Conservation (phyloP, 2,113 vertebrate genomes). For the Nettapus auritus region DNA sequence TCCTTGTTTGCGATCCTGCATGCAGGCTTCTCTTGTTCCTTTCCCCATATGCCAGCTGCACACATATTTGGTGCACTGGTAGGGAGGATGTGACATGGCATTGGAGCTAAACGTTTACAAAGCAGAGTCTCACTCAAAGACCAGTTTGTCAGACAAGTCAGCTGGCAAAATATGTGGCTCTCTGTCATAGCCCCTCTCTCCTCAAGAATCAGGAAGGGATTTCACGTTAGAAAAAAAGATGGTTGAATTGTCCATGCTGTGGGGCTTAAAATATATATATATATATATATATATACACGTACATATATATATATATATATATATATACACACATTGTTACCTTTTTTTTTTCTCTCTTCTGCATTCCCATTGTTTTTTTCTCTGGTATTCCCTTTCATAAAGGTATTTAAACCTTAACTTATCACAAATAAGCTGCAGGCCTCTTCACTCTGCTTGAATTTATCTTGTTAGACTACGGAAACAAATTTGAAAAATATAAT, state of each 20-base stretch:
- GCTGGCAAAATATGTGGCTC: fast-evolving
- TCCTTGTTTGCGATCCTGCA: background rate
- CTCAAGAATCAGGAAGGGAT: background rate
- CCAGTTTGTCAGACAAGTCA: background rate
- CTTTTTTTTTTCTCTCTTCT: background rate
- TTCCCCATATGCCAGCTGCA: background rate
- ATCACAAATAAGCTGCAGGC: background rate
- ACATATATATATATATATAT: no score
- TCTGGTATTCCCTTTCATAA: background rate
- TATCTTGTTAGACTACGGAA: background rate
- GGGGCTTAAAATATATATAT: no score
- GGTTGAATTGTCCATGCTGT: background rate
- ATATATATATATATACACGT: background rate
- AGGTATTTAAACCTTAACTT: background rate
- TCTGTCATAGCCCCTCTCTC: background rate
- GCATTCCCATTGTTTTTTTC: background rate
- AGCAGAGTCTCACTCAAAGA: background rate
- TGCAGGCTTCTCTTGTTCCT: background rate
- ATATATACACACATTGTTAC: no score
- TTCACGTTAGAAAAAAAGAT: background rate
- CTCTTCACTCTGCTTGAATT: background rate
- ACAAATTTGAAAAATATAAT: background rate
- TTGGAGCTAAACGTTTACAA: background rate
- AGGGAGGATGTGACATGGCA: background rate
- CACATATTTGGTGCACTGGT: background rate